Base-by-base conservation (phyloP, 2,113 vertebrate genomes). In the Tragelaphus strepsiceros region DNA sequence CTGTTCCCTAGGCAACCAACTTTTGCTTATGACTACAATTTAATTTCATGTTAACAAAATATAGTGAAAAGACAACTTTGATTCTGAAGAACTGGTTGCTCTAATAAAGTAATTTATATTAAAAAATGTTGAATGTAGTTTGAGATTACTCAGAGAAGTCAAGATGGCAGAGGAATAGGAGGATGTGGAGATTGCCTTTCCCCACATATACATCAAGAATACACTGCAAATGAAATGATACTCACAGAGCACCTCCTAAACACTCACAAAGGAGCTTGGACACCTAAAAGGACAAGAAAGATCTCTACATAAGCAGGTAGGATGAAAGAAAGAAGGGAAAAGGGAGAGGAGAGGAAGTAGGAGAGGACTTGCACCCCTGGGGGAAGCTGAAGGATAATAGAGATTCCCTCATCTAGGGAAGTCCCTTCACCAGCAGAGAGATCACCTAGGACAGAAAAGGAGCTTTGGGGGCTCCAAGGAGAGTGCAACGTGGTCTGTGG, bases 81-180 rank as follows among this genome's bases (percentile, higher is more conserved):
- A 98, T 99, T 98, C 98, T 98, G 98, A 98, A 98, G 98, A 98
- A 98, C 99, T 99, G 99, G 99, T 99, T 99, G 99, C 98, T 98
- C 96, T 98, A 99, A 99, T 99, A 99, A 99, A 99, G 99, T 99
- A 99, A 99, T 99, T 99, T 99, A 99, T 99, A 99, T 64, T 64
- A 2, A 7, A 64, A 64, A 32, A 64, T 32, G 30, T 32, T 16
- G 61, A 64, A 32, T 64, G 14, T 32, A 32, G 6, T 64, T 64
- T 64, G 15, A 64, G 0, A 64, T 64, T 64, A 64, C 61, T 64
- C 61, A 64, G 61, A 32, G 61, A 14, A 64, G 14, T 64, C 61
- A 64, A 64, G 61, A 32, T 64, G 30, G 61, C 0, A 0, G 14
- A 64, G 14, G 30, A 64, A 13, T 62, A 62, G 30, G 61, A 32